A percentile compares a stretch with the other conserved stretches of the same genome.
Evolutionary conservation across 2,797 vertebrate genomes (phyloP).

Genomic region (Lophius americanus): DNA sequence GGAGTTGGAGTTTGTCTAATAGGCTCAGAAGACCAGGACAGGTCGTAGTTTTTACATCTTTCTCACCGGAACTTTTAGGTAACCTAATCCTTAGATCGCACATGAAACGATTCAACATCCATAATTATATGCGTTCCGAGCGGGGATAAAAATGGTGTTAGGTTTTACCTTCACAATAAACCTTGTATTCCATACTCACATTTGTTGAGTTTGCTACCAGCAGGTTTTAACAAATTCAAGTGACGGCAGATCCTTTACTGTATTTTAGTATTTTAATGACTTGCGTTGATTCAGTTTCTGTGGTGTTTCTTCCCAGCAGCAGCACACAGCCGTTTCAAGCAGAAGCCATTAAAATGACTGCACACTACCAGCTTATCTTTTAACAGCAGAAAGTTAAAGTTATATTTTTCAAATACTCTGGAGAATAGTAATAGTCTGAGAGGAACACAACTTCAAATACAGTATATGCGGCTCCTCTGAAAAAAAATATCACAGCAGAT

Average conservation of each 20-base stretch:
- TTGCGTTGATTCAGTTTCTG: neutral
- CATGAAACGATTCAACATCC: neutral
- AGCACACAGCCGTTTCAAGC: too few species aligned
- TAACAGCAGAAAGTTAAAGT: too few species aligned
- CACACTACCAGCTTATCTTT: too few species aligned
- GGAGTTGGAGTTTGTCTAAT: neutral
- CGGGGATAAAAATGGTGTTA: too few species aligned
- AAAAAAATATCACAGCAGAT: too few species aligned
- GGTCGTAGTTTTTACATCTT: neutral
- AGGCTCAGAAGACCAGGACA: slow-evolving; percentile 10
- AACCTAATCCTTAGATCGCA: too few species aligned
- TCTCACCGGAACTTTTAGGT: too few species aligned
- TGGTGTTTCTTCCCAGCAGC: too few species aligned
- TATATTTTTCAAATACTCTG: neutral
- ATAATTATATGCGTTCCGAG: neutral
- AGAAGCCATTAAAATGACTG: too few species aligned
- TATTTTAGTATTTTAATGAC: too few species aligned
- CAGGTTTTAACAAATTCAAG: neutral
- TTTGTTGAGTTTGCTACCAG: neutral
- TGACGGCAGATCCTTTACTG: neutral
- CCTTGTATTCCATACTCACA: neutral
- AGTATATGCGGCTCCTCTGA: too few species aligned
- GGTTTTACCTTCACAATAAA: neutral
- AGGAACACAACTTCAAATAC: neutral
- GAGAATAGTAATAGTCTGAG: neutral